These are phyloP conservation scores for Siniperca knerii DNA, from an alignment of 2,113 vertebrate species.

Conservation along the genomic window DNA sequence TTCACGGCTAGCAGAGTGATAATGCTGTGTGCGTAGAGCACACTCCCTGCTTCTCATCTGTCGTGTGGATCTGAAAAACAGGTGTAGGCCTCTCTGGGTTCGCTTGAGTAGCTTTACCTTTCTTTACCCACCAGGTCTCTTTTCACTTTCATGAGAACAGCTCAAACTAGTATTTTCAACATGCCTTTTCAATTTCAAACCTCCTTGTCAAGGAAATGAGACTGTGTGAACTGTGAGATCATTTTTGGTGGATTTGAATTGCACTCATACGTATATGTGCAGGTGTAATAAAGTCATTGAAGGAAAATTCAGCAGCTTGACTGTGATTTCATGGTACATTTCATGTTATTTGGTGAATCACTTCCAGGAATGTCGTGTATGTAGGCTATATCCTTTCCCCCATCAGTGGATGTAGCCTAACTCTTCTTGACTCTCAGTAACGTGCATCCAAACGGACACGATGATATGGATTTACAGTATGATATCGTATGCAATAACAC, in stretches of 20 bases:
- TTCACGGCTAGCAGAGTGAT: constrained; percentile 26
- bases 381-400: too few species aligned
- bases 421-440: neutral
- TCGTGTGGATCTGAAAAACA: neutral
- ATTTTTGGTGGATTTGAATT: neutral
- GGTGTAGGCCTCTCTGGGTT: neutral
- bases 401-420: neutral
- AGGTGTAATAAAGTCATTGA: neutral
- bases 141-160: neutral
- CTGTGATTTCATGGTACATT: constrained; percentile 18
- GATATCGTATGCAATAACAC: constrained; percentile 15
- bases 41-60: neutral
- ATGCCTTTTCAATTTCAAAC: constrained; percentile 11
- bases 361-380: neutral
- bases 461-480: neutral
- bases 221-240: neutral
- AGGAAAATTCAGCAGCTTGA: neutral
- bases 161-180: neutral
- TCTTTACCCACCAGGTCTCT: neutral
- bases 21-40: neutral
- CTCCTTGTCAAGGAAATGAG: neutral
- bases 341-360: constrained; percentile 7
- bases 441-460: neutral
- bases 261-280: neutral
- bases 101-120: neutral